These are phyloP conservation scores for Folsomia manolachei DNA, from an alignment of 2,888 invertebrate genomes.

Conservation along the genomic window DNA sequence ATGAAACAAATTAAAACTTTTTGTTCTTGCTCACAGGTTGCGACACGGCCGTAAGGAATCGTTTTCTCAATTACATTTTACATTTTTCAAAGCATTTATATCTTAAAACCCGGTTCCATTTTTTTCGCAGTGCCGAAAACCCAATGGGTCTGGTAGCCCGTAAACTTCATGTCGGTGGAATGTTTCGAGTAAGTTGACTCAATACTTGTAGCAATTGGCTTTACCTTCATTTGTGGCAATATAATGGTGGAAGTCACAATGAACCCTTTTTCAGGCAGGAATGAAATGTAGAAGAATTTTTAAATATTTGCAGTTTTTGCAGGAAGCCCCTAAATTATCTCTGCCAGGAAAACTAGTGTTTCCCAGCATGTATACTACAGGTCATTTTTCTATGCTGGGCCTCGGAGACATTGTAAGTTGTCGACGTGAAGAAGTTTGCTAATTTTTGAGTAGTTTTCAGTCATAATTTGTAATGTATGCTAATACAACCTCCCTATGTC, in stretches of 20 bases:
- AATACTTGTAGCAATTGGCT: too few species aligned
- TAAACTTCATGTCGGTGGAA: slow-evolving; percentile 84
- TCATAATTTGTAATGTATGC: too few species aligned
- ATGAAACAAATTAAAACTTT: slow-evolving; percentile 18
- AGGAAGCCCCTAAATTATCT: slow-evolving; percentile 80
- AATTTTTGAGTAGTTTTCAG: slow-evolving; percentile 13
- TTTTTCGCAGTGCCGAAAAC: too few species aligned
- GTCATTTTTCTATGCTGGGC: slow-evolving; percentile 95
- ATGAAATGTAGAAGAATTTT: too few species aligned
- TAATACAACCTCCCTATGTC: too few species aligned
- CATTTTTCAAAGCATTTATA: too few species aligned
- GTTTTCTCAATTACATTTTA: too few species aligned
- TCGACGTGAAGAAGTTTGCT: background rate
- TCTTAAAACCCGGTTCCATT: too few species aligned
- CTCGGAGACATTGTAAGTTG: slow-evolving; percentile 62
- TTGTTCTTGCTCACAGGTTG: slow-evolving; percentile 60
- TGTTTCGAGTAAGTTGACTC: slow-evolving; percentile 62
- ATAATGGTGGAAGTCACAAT: background rate
- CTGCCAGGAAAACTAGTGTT: slow-evolving; percentile 95
- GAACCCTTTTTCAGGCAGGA: background rate
- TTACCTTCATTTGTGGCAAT: background rate
- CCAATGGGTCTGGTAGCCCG: slow-evolving; percentile 91
- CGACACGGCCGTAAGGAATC: slow-evolving; percentile 75
- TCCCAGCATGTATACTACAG: slow-evolving; percentile 92
- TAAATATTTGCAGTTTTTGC: too few species aligned